Evolutionary conservation across 2,888 invertebrate genomes (phyloP), one percentile per base, ranked within the genome.

Genomic region (Drosophila subquinaria): DNA sequence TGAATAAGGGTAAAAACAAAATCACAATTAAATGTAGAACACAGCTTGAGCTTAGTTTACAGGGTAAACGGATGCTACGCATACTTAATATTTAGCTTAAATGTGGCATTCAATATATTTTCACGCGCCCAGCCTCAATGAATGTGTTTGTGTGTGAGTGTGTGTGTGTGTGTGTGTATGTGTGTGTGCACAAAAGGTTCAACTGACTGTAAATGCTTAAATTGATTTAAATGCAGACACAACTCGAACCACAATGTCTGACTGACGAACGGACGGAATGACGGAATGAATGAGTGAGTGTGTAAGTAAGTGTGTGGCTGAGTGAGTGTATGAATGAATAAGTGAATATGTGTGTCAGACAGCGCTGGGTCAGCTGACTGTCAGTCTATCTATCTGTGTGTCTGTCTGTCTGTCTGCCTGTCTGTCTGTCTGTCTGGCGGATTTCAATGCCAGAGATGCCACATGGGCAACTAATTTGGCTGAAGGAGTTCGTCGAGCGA

Each of bases 161-260:
- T 10, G 43, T 51, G 68, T 62, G 38, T 36, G 60, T 13, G 48
- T 43, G 30, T 40, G 45, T 2, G 52, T 35, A 10, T 35, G 33
- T 40, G 38, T 11, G 50, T 57, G 45, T 30, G 56, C 73, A 89
- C 75, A 89, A 89, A 84, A 78, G 88, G 85, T 76, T 84, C 88
- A 84, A 89, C 84, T 87, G 84, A 83, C 84, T 84, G 84, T 74
- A 84, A 84, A 87, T 69, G 88, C 88, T 89, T 89, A 84, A 84
- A 84, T 83, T 89, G 88, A 84, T 87, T 81, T 84, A 83, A 84
- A 89, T 89, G 78, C 79, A 84, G 81, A 79, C 86, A 75, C 77
- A 65, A 36, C 75, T 59, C 79, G 33, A 60, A 70, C 87, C 89
- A 73, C 76, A 88, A 73, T 67, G 61, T 68, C 69, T 68, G 62